A percentile compares a stretch with the other conserved stretches of the same genome.
Conservation (phyloP, 2,888 invertebrate genomes). For the Agriopis aurantiaria region DNA sequence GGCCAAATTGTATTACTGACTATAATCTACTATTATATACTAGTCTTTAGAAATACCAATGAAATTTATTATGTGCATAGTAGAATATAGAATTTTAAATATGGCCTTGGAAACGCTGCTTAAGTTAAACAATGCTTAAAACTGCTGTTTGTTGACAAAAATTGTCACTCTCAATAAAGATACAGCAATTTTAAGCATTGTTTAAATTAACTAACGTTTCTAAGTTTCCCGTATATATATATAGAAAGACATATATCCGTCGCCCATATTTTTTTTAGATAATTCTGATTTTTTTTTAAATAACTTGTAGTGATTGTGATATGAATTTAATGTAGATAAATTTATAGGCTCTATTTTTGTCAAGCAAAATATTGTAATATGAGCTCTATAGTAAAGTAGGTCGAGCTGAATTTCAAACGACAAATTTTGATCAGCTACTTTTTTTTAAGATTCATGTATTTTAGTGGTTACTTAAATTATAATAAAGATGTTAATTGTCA, state of each 20-base stretch:
- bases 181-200: too few species aligned
- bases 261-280: background rate
- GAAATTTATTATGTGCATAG: slow-evolving; percentile 13
- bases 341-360: background rate
- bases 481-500: too few species aligned
- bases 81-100: slow-evolving; percentile 9
- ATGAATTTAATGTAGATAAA: slow-evolving; percentile 1
- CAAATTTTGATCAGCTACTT: background rate
- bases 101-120: too few species aligned
- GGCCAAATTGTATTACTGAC: background rate
- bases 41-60: slow-evolving; percentile 29
- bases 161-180: too few species aligned
- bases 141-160: too few species aligned
- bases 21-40: slow-evolving; percentile 10
- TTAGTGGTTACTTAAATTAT: too few species aligned
- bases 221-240: background rate
- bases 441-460: too few species aligned
- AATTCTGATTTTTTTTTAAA: slow-evolving; percentile 1
- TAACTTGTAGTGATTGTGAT: slow-evolving; percentile 6
- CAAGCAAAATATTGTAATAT: background rate
- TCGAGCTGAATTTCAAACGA: background rate
- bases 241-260: slow-evolving; percentile 9
- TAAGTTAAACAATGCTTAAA: too few species aligned
- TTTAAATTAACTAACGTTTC: too few species aligned
- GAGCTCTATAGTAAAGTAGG: background rate